Base-by-base conservation (phyloP, 2,888 invertebrate species). In the Drosophila helvetica region DNA sequence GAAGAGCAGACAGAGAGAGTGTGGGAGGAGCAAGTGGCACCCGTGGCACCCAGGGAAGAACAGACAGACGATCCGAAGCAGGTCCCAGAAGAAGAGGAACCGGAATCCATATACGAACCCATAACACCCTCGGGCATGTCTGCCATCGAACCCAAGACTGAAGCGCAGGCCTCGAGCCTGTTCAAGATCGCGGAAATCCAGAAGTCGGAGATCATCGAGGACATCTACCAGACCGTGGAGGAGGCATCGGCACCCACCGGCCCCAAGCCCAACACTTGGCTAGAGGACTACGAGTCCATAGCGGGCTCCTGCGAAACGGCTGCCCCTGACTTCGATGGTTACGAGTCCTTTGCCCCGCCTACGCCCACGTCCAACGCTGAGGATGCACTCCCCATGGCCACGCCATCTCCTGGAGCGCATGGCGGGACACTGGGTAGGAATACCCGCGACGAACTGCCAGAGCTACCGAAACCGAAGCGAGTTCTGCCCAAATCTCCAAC, bases 201-300 rank as follows among this genome's bases (percentile, higher is more conserved):
- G 30, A 67, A 57, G 38, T 18, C 59, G 10, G 57, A 57, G 2
- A 17, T 50, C 12, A 25, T 70, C 10, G 91, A 89, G 55, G 90
- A 90, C 30, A 91, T 91, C 46, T 92, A 92, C 75, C 91, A 92
- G 63, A 91, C 90, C 0, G 77, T 92, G 18, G 89, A 90, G 12
- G 91, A 92, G 70, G 83, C 38, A 7, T 38, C 38, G 12, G 33
- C 33, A 15, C 15, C 65, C 10, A 18, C 22, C 48, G 42, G 48
- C 25, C 47, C 15, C 5, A 60, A 65, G 50, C 63, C 60, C 7
- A 64, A 52, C 19, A 84, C 75, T 60, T 89, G 89, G 60, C 73
- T 86, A 60, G 89, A 90, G 69, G 91, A 89, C 38, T 92, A 91
- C 62, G 91, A 92, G 66, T 89, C 90, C 19, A 90, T 91, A 5